Conservation (phyloP, 2,113 vertebrate species). For the Ornithorhynchus anatinus region DNA sequence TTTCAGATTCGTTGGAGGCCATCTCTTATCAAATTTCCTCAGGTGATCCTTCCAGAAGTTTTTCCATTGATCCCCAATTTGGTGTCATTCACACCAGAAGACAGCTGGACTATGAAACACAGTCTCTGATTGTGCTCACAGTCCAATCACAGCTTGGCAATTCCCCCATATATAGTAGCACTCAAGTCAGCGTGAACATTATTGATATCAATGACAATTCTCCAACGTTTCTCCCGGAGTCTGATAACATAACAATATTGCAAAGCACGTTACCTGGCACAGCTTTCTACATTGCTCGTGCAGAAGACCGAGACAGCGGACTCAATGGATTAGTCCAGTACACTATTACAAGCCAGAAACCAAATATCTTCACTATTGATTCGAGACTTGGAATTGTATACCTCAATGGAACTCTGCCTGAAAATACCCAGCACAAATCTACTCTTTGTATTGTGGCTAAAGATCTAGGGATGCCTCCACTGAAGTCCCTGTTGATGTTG, state of each 20-base stretch:
- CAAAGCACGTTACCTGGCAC: conserved; percentile 74
- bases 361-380: conserved; percentile 75
- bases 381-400: conserved; percentile 72
- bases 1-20: conserved; percentile 76
- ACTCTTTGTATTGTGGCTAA: conserved; percentile 73
- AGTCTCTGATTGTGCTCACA: conserved; percentile 73
- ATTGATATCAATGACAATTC: conserved; percentile 86
- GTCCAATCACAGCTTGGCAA: conserved; percentile 78
- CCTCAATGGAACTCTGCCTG: conserved; percentile 70
- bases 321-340: conserved; percentile 82
- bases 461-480: conserved; percentile 78
- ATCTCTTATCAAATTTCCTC: conserved; percentile 86
- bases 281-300: conserved; percentile 83
- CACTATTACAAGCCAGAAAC: conserved; percentile 54
- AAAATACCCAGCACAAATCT: conserved; percentile 39
- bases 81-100: conserved; percentile 79
- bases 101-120: conserved; percentile 81
- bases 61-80: conserved; percentile 77
- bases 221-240: conserved; percentile 73
- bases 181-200: conserved; percentile 83
- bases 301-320: conserved; percentile 85
- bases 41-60: conserved; percentile 79
- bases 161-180: conserved; percentile 75
- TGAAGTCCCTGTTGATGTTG: conserved; percentile 73
- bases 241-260: conserved; percentile 71